A percentile compares a stretch with the other conserved stretches of the same genome.
Evolutionary conservation across 1,140 invertebrate species (phyloP).

Genomic region (Metaphire vulgaris): DNA sequence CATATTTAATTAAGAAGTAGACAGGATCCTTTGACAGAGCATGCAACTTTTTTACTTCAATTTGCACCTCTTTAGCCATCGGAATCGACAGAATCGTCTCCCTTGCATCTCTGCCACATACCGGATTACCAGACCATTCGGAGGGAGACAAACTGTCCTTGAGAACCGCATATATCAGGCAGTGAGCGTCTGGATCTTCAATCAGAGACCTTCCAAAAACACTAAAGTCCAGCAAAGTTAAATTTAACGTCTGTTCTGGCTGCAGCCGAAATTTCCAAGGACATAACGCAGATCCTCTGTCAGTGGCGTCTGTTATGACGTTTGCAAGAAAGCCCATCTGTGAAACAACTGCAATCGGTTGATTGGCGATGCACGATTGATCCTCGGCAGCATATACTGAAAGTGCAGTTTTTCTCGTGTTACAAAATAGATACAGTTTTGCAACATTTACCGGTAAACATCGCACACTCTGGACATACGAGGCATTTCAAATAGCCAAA

Average conservation of each 20-base stretch:
- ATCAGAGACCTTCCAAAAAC: background rate
- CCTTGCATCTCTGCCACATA: background rate
- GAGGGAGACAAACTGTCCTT: background rate
- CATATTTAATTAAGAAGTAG: background rate
- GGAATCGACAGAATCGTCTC: background rate
- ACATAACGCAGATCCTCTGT: background rate
- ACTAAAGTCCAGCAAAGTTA: background rate
- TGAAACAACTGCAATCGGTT: background rate
- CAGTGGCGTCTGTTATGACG: background rate
- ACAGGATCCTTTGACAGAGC: background rate
- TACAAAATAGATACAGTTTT: no score
- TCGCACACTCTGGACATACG: no score
- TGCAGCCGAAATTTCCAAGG: background rate
- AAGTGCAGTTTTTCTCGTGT: no score
- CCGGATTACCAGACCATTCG: background rate
- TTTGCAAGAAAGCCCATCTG: background rate
- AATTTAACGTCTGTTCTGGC: background rate
- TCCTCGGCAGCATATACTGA: background rate
- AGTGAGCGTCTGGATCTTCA: background rate
- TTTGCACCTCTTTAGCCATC: background rate
- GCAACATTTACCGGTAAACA: no score
- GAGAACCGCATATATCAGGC: background rate
- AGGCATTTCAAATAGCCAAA: no score
- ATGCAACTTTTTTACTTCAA: background rate
- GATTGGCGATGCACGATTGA: background rate